Evolutionary conservation across 2,797 vertebrate genomes (phyloP).

Genomic region (Gadopsis marmoratus): DNA sequence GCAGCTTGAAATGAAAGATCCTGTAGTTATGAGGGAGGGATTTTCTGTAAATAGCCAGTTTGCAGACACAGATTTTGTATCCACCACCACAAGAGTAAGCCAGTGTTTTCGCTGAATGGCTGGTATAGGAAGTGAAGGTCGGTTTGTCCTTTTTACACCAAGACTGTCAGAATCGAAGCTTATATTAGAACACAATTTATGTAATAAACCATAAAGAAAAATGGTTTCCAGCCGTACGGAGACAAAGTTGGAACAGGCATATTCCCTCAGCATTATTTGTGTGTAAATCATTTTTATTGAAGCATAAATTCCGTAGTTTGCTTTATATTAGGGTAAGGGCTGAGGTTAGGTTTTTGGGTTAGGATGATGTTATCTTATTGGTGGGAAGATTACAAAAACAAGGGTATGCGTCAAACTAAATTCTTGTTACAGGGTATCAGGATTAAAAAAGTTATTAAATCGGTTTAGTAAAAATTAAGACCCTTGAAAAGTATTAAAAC

Average conservation of each 20-base stretch:
- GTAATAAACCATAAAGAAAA: neutral
- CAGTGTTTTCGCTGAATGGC: constrained; percentile 1
- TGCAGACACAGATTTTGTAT: neutral
- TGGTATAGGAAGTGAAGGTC: neutral
- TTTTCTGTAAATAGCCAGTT: constrained; percentile 1
- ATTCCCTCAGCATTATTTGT: neutral
- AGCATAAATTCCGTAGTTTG: neutral
- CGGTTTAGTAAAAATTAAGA: too few relatives aligned
- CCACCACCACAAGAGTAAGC: neutral
- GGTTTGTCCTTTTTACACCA: neutral
- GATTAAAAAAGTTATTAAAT: too few relatives aligned
- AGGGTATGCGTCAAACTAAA: too few relatives aligned
- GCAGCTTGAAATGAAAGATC: constrained; percentile 14
- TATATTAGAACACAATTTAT: neutral
- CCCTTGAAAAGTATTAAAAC: too few relatives aligned
- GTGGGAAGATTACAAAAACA: too few relatives aligned
- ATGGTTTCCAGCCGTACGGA: neutral
- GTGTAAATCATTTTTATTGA: too few relatives aligned
- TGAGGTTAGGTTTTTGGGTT: neutral
- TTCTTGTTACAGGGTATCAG: too few relatives aligned
- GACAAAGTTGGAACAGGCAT: neutral
- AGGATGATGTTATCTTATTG: too few relatives aligned
- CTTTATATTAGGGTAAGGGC: neutral
- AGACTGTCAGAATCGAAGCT: neutral
- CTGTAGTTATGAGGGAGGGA: constrained; percentile 3